Evolutionary conservation across 2,113 vertebrate species (phyloP).

Genomic region (Strigops habroptila): DNA sequence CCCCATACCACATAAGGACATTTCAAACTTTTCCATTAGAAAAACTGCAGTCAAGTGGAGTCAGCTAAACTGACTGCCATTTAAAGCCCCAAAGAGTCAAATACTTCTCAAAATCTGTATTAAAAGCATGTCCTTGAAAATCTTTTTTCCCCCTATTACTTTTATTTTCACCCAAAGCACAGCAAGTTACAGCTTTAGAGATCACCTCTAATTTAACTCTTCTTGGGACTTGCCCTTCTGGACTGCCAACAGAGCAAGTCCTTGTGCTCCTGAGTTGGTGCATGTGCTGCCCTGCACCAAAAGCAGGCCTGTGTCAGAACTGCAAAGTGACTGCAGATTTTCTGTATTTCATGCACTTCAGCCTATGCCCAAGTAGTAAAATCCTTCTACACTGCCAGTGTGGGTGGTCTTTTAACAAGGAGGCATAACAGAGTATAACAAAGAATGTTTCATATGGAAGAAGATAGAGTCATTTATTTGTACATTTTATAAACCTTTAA

Average conservation of each 20-base stretch:
- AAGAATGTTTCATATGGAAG: not conserved
- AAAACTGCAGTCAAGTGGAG: not conserved
- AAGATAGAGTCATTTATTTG: not conserved
- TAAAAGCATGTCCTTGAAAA: not conserved
- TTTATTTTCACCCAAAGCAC: not conserved
- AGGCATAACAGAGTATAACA: not conserved
- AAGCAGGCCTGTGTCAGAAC: not conserved
- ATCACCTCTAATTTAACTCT: not conserved
- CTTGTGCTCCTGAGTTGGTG: not conserved
- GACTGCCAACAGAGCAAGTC: not conserved
- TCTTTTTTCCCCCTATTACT: not conserved
- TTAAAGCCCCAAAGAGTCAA: not conserved
- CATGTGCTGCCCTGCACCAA: not conserved
- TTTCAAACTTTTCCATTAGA: not conserved
- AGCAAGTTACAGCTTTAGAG: not conserved
- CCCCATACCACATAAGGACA: not conserved
- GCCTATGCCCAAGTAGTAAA: not conserved
- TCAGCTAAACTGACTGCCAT: not conserved
- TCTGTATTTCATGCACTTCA: constrained; percentile 2
- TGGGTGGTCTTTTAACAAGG: not conserved
- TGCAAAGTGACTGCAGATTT: constrained; percentile 22
- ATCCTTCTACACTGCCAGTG: not conserved
- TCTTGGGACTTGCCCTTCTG: not conserved
- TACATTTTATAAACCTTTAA: constrained; percentile 22
- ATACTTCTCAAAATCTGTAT: not conserved